phyloP scores from a whole-genome alignment of 2,113 vertebrate species.

The Coryphaenoides rupestris region DNA sequence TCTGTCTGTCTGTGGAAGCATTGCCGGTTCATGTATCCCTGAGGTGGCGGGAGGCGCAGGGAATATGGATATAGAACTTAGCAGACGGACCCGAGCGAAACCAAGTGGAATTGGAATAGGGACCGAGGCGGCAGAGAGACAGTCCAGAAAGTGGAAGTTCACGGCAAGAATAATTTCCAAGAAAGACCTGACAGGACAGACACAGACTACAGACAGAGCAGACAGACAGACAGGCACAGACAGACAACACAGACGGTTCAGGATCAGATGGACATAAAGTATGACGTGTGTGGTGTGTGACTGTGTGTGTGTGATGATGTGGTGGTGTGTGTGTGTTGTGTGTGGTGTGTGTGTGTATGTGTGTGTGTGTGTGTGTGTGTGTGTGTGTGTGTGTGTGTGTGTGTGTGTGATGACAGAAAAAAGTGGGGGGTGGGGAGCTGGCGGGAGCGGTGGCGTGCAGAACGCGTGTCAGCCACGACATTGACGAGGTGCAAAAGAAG shows the following conservation, averaged over 20 bases:
- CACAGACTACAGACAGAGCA: background rate
- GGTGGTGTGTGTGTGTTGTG: constrained; percentile 8
- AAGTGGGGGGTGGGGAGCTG: background rate
- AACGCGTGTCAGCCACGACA: background rate
- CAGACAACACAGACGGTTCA: background rate
- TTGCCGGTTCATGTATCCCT: too few relatives aligned
- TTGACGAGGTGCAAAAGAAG: background rate
- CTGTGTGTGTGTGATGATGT: constrained; percentile 3
- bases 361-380: constrained; percentile 22
- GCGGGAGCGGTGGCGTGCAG: too few relatives aligned
- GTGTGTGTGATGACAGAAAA: background rate
- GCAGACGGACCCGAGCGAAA: too few relatives aligned
- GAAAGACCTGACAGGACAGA: too few relatives aligned
- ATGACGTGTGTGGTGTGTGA: background rate
- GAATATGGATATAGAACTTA: too few relatives aligned
- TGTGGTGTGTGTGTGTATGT: constrained; percentile 6
- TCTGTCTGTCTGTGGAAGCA: too few relatives aligned
- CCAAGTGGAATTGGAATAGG: too few relatives aligned
- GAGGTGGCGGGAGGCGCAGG: too few relatives aligned
- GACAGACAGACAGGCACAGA: background rate
- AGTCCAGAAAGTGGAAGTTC: too few relatives aligned
- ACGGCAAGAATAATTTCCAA: too few relatives aligned
- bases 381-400: background rate
- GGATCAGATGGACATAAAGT: background rate
- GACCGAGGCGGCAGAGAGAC: too few relatives aligned